Base-by-base conservation (phyloP, 2,113 vertebrate genomes). In the Aegithalos caudatus region DNA sequence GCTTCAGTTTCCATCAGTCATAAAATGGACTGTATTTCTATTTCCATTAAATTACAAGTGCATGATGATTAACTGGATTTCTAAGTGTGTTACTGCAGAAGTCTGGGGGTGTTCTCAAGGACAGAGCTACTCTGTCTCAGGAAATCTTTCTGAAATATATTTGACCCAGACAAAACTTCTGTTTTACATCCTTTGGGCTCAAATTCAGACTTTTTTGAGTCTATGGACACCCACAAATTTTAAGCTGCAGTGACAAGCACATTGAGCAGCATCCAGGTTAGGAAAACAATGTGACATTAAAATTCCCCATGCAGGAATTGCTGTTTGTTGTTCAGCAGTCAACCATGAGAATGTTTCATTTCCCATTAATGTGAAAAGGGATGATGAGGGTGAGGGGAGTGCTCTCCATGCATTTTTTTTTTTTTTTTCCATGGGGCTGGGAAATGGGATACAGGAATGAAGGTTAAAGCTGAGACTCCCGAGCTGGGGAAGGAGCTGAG, bases 401-500 rank as follows among this genome's bases (percentile, higher is more conserved):
- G 33, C 25, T 79, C 86, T 88, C 54, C 60, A 50, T 0, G 35
- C 74, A 29, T 50, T 88, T 87, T 94, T 54, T 94, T 83, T 57
- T 50, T 88, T 87, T 94, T 54, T 94, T 83, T 57, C 78, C 53
- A 37, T n/a, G 56, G 48, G 66, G 38, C 57, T 95, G 65, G 77
- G 95, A 95, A 95, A 94, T 0, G 22, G 69, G 72, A 95, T 94
- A 90, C 40, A 81, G 65, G 85, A 91, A 91, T 40, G 92, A 86
- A 94, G 45, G 74, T 40, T 95, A 76, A 96, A 83, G 50, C 88
- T 69, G 65, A 94, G 76, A 71, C 79, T 92, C 53, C 33, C 4
- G 24, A 50, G 61, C 48, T 2, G 4, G 76, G 28, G 65, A 88
- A 64, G 76, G 87, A 90, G 62, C 4, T 9, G 82, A 90, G 50